Conservation (phyloP, 1,140 invertebrate species). For the Antheraea mylitta region DNA sequence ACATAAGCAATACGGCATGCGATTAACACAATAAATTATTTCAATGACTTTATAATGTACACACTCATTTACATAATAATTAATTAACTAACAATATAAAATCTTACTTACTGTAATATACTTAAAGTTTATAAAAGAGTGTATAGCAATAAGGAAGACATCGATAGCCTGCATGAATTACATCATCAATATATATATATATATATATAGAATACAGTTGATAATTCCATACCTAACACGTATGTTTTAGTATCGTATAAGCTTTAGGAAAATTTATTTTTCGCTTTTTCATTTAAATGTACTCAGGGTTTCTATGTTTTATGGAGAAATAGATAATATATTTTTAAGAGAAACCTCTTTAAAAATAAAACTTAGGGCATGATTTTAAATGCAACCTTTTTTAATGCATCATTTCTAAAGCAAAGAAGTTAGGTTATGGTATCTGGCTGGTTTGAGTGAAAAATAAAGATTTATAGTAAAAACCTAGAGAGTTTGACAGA, state of each 20-base stretch:
- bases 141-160: constrained; percentile 77
- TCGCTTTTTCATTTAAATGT: too few relatives aligned
- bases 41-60: neutral
- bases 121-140: constrained; percentile 68
- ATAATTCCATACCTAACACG: neutral
- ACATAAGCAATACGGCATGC: constrained; percentile 2
- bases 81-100: constrained; percentile 38
- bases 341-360: too few relatives aligned
- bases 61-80: constrained; percentile 11
- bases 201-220: neutral
- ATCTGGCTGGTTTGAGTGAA: too few relatives aligned
- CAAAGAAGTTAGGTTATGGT: too few relatives aligned
- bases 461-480: too few relatives aligned
- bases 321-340: too few relatives aligned
- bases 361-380: too few relatives aligned
- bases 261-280: too few relatives aligned
- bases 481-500: too few relatives aligned
- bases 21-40: neutral
- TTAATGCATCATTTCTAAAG: too few relatives aligned
- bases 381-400: too few relatives aligned
- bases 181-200: constrained; percentile 53
- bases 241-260: neutral
- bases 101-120: constrained; percentile 60
- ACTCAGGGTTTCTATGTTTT: too few relatives aligned
- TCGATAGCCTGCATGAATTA: constrained; percentile 75